phyloP scores from a whole-genome alignment of 1,140 invertebrate species.

The Drosophila neocordata region DNA sequence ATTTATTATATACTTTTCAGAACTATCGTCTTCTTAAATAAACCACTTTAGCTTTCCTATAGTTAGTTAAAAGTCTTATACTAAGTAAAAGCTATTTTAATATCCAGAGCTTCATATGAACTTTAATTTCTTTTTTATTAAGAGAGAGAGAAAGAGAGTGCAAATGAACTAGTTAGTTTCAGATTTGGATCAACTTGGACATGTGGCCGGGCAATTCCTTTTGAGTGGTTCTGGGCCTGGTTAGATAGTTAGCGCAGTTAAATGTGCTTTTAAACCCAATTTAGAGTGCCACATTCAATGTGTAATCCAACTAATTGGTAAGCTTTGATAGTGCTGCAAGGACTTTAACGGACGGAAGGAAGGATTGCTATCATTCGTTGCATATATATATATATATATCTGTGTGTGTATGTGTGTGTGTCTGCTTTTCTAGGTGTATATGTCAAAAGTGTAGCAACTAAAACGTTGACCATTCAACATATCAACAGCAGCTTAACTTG shows the following conservation, averaged over 20 bases:
- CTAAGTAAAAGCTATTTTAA: slow-evolving; percentile 2
- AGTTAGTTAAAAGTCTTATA: background rate
- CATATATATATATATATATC: slow-evolving; percentile 16
- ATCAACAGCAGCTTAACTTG: slow-evolving; percentile 62
- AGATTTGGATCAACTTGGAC: slow-evolving; percentile 35
- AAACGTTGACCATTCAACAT: slow-evolving; percentile 60
- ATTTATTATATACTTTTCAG: no score
- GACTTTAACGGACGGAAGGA: background rate
- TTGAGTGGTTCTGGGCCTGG: slow-evolving; percentile 7
- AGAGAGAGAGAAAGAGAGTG: no score
- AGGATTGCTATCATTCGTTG: background rate
- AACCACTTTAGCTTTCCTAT: background rate
- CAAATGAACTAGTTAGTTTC: slow-evolving; percentile 56
- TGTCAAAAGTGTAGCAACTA: slow-evolving; percentile 56
- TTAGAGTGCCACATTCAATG: slow-evolving; percentile 24
- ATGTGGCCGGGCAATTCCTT: background rate
- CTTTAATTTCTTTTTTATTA: background rate
- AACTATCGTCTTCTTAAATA: no score
- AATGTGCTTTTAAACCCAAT: slow-evolving; percentile 37
- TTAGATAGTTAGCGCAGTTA: slow-evolving; percentile 18
- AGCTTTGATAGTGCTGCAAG: slow-evolving; percentile 16
- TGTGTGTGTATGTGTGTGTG: slow-evolving; percentile 42
- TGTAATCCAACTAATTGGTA: slow-evolving; percentile 53
- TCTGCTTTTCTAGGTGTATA: slow-evolving; percentile 35
- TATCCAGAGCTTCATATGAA: background rate